phyloP scores from a whole-genome alignment of 2,113 vertebrate genomes.

The Macheiramphus alcinus region DNA sequence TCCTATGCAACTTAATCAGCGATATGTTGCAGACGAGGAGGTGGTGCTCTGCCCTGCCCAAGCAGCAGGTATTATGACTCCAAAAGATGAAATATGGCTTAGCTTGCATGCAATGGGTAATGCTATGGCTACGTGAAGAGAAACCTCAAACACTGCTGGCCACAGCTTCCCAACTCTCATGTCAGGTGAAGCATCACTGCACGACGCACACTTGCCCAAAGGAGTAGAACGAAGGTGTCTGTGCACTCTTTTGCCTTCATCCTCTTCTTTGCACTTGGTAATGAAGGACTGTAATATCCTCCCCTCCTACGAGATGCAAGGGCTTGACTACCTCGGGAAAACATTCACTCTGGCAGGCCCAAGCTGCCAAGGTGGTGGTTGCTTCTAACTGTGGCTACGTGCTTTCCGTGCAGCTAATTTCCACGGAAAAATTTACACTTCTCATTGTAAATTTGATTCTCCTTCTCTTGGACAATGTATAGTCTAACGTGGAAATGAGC shows the following conservation, averaged over 20 bases:
- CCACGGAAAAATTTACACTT: background rate
- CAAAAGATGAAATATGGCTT: background rate
- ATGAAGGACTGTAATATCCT: background rate
- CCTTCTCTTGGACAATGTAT: background rate
- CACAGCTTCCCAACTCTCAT: background rate
- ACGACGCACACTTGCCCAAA: rapidly evolving
- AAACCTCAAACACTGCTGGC: background rate
- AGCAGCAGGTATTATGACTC: background rate
- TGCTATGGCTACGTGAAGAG: background rate
- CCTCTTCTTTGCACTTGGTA: background rate
- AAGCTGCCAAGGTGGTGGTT: background rate
- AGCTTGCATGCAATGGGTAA: background rate
- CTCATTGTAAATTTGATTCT: background rate
- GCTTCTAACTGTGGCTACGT: background rate
- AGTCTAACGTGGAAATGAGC: background rate
- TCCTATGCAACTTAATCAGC: background rate
- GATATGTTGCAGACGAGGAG: background rate
- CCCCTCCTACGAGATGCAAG: background rate
- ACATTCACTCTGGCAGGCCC: background rate
- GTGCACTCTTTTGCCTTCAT: background rate
- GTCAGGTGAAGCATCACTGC: background rate
- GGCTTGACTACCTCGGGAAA: background rate
- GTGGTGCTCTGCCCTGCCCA: constrained; percentile 12
- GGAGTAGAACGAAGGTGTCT: background rate
- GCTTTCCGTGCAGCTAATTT: constrained; percentile 1